A percentile compares a stretch with the other conserved stretches of the same genome.
Evolutionary conservation across 2,888 invertebrate species (phyloP).

Genomic region (Cyclophora albipunctata): DNA sequence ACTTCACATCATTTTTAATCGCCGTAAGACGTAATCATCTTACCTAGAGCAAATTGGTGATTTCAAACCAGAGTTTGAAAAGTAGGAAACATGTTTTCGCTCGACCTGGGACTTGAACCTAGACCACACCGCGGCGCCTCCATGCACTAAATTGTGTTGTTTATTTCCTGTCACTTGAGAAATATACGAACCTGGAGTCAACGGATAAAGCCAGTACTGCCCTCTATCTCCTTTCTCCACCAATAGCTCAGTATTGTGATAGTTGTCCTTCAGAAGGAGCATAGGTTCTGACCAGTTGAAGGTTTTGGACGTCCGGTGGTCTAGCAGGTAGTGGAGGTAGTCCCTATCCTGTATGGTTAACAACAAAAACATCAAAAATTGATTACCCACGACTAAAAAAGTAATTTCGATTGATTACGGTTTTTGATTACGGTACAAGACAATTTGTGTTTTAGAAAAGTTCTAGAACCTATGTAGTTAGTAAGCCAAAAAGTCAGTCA

Average conservation of each 20-base stretch:
- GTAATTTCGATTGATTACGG: too few relatives aligned
- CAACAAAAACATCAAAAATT: background rate
- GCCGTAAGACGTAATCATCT: too few relatives aligned
- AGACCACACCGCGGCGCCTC: too few relatives aligned
- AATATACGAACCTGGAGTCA: constrained; percentile 22
- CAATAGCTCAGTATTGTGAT: constrained; percentile 21
- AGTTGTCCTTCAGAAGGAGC: constrained; percentile 30
- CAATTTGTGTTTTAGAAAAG: too few relatives aligned
- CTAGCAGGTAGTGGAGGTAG: constrained; percentile 28
- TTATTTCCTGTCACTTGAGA: too few relatives aligned
- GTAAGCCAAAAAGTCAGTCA: background rate
- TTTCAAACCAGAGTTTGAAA: too few relatives aligned
- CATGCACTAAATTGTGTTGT: too few relatives aligned
- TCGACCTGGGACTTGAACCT: too few relatives aligned
- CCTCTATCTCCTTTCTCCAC: constrained; percentile 43
- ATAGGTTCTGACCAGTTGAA: constrained; percentile 41
- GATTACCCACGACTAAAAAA: background rate
- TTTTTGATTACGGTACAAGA: too few relatives aligned
- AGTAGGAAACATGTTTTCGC: too few relatives aligned
- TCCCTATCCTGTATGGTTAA: constrained; percentile 24
- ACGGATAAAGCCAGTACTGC: constrained; percentile 32
- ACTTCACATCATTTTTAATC: too few relatives aligned
- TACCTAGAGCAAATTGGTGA: too few relatives aligned
- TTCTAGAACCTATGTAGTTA: background rate
- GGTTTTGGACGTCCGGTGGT: constrained; percentile 25